Evolutionary conservation across 2,797 vertebrate species (phyloP), one percentile per base, ranked within the genome.

Genomic region (Cryptoprocta ferox): DNA sequence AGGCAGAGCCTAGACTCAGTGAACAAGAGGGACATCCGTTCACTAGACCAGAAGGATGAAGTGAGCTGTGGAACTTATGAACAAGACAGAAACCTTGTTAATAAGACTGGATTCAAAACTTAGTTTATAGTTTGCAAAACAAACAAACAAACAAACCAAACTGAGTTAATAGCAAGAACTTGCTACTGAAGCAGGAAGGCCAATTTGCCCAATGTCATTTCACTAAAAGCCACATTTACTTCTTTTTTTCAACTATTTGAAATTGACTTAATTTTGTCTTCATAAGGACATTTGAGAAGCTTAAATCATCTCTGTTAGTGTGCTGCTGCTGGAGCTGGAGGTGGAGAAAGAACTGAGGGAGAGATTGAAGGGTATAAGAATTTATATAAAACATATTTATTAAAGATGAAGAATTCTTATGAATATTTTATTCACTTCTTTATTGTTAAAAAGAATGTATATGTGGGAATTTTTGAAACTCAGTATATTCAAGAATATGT

Each of bases 401-500:
- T 56, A 94, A 86, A 50, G 15, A 61, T 30, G 42, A 86, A 83
- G 11, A 79, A 79, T 83, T 95, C 19, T 75, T 70, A 37, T 84
- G 39, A 79, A 61, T 91, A 66, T 4, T 45, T 39, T 35, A 87
- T 75, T 83, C 4, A 70, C 7, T 30, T 79, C 18, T 59, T 83
- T 78, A 42, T 66, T 83, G 11, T 86, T 86, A 78, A 61, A 56
- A 80, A 53, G 73, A 39, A 87, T 48, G 21, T 30, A 32, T 30
- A 75, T 42, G 7, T 50, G 93, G 70, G 24, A 90, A 28, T 37
- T 85, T 82, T 94, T 89, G 76, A 93, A 82, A 82, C 21, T 76
- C 26, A 32, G 30, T 91, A 56, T 68, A 82, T 91, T 93, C 28
- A 96, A 80, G 71, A 35, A 86, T 53, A 90, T 63, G 45, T 73